Evolutionary conservation across 2,797 vertebrate species (phyloP).

Genomic region (Liparis tanakae): DNA sequence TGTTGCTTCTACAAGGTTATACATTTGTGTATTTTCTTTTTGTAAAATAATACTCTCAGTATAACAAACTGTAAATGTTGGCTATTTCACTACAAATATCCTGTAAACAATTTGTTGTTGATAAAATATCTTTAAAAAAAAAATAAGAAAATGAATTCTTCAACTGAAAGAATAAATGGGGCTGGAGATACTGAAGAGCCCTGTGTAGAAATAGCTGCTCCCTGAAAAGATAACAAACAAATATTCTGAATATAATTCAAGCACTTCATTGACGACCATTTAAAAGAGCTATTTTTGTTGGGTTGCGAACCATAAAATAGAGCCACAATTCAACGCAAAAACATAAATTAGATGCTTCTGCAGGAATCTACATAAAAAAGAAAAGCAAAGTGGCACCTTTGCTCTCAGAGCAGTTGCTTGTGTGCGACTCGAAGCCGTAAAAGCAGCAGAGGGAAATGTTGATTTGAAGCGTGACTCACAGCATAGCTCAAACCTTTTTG

Average conservation of each 20-base stretch:
- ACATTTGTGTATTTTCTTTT: no score
- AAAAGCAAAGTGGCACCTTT: slow-evolving; percentile 18
- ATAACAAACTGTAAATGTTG: no score
- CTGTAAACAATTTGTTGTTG: no score
- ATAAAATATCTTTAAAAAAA: slow-evolving; percentile 35
- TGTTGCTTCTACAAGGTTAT: no score
- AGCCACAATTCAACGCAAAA: slow-evolving; percentile 17
- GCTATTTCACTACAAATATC: no score
- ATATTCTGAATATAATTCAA: slow-evolving; percentile 19
- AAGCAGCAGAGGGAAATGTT: slow-evolving; percentile 30
- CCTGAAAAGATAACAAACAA: slow-evolving; percentile 20
- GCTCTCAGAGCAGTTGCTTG: slow-evolving; percentile 23
- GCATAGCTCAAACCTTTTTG: slow-evolving; percentile 14
- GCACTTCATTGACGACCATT: slow-evolving; percentile 6
- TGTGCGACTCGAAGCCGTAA: slow-evolving; percentile 20
- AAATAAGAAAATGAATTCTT: slow-evolving; percentile 44
- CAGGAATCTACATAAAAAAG: slow-evolving; percentile 15
- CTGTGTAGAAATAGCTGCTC: slow-evolving; percentile 14
- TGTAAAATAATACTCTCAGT: no score
- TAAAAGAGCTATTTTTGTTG: slow-evolving; percentile 17
- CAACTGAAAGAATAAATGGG: slow-evolving; percentile 29
- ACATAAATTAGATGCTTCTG: slow-evolving; percentile 22
- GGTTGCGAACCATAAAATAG: not conserved
- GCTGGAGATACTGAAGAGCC: slow-evolving; percentile 20
- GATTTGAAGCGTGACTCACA: slow-evolving; percentile 31